Evolutionary conservation across 2,888 invertebrate species (phyloP).

Genomic region (Lasioglossum calceatum): DNA sequence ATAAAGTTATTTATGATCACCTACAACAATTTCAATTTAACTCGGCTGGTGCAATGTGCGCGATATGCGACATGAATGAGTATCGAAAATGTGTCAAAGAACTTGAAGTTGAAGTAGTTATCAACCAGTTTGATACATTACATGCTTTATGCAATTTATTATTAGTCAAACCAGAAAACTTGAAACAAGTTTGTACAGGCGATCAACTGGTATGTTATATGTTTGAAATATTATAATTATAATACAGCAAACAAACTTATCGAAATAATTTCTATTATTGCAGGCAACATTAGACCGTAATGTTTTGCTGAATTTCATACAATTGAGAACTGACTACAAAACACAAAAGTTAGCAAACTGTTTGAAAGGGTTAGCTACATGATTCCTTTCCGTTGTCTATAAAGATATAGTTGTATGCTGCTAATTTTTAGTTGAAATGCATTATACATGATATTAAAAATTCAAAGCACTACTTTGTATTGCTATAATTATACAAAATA

Average conservation of each 20-base stretch:
- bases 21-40: slow-evolving; percentile 97
- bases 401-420: background rate
- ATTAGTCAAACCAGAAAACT: slow-evolving; percentile 97
- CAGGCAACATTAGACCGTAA: slow-evolving; percentile 96
- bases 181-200: slow-evolving; percentile 97
- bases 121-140: slow-evolving; percentile 96
- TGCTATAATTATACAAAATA: slow-evolving; percentile 14
- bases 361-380: slow-evolving; percentile 83
- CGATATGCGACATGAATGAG: slow-evolving; percentile 99
- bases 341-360: slow-evolving; percentile 91
- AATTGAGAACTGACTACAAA: slow-evolving; percentile 97
- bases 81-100: slow-evolving; percentile 96
- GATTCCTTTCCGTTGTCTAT: slow-evolving; percentile 47
- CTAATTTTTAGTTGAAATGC: background rate
- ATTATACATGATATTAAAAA: background rate
- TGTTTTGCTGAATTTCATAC: slow-evolving; percentile 96
- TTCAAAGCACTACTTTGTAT: background rate
- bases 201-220: slow-evolving; percentile 91
- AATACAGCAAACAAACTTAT: background rate
- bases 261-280: slow-evolving; percentile 75
- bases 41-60: slow-evolving; percentile 98
- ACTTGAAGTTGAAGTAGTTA: slow-evolving; percentile 91
- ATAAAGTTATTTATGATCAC: slow-evolving; percentile 97
- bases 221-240: slow-evolving; percentile 13
- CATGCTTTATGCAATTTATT: slow-evolving; percentile 98